phyloP scores from a whole-genome alignment of 2,888 invertebrate species.

The Petrolisthes cinctipes region DNA sequence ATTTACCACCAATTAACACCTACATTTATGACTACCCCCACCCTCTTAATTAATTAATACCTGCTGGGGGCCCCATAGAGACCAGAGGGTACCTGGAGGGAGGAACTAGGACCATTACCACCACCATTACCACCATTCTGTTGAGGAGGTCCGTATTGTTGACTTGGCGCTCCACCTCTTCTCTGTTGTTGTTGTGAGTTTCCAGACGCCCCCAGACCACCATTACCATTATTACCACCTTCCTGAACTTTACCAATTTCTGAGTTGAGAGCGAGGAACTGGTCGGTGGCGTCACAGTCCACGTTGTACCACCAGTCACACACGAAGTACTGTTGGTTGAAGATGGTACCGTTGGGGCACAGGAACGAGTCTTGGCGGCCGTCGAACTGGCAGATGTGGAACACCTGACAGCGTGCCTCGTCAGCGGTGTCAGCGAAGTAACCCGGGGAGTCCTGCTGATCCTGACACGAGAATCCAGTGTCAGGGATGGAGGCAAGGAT shows the following conservation, averaged over 20 bases:
- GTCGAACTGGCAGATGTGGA: constrained; percentile 51
- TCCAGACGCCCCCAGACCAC: neutral
- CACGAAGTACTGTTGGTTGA: constrained; percentile 64
- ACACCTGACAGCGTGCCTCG: constrained; percentile 50
- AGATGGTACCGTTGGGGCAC: constrained; percentile 63
- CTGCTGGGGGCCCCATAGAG: constrained; percentile 8
- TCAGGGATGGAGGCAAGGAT: constrained; percentile 47
- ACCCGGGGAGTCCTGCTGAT: constrained; percentile 17
- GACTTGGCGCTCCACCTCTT: neutral
- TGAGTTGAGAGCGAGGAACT: constrained; percentile 54
- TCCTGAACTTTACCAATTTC: constrained; percentile 66
- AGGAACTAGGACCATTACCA: neutral
- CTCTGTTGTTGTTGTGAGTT: neutral
- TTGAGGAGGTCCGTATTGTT: neutral
- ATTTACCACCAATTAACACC: too few species aligned
- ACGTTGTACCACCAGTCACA: constrained; percentile 64
- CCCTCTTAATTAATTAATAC: neutral
- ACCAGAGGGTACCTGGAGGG: constrained; percentile 7
- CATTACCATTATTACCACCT: neutral
- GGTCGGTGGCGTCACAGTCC: constrained; percentile 46
- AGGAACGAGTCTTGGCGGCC: constrained; percentile 57
- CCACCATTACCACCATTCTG: neutral
- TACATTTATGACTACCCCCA: too few species aligned
- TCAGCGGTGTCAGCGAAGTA: constrained; percentile 44
- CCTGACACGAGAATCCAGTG: constrained; percentile 52